Evolutionary conservation across 2,797 vertebrate species (phyloP), one percentile per base, ranked within the genome.

Genomic region (Balearica regulorum): DNA sequence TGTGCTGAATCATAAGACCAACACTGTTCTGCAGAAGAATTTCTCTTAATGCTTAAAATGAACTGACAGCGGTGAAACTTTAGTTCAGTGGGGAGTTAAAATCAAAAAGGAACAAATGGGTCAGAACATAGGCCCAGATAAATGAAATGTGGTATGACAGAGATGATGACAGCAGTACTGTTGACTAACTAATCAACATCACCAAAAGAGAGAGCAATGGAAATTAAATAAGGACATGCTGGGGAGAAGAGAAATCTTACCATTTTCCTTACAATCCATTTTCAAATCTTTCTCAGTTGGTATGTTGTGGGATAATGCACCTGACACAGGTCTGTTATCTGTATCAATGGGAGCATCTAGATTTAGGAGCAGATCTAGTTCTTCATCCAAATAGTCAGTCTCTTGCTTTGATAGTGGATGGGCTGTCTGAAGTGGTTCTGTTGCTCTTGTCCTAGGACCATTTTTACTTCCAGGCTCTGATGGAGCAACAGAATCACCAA

Each of bases 281-380:
- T 95, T 83, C 83, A 71, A 18, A 9, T 96, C 94, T 44, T 95
- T 57, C 78, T 97, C 90, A 31, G 82, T 55, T 48, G 83, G 21
- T 60, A n/a, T 5, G 46, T 48, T 87, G 68, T 44, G 61, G 41
- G 85, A 60, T 16, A 78, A 73, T 51, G 95, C 75, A 29, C 33
- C 73, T 61, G 82, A 43, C n/a, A 9, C 29, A 79, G 83, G 13
- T 69, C 51, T 39, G 28, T 71, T 76, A 86, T 70, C 92, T 57
- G 79, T 90, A 82, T 51, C 90, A 21, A 92, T 25, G 2, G 99
- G 98, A 22, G 97, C 98, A 87, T 99, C 98, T 92, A 99, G 97
- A 93, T 94, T 96, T 43, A 99, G 98, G 81, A 99, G 98, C 94
- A 98, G 96, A 92, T 99, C 99, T 83, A 99, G 97, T 81, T 99